A percentile compares a stretch with the other conserved stretches of the same genome.
These are phyloP conservation scores for Phoeniculus purpureus DNA, from an alignment of 2,797 vertebrate genomes.

Conservation along the genomic window DNA sequence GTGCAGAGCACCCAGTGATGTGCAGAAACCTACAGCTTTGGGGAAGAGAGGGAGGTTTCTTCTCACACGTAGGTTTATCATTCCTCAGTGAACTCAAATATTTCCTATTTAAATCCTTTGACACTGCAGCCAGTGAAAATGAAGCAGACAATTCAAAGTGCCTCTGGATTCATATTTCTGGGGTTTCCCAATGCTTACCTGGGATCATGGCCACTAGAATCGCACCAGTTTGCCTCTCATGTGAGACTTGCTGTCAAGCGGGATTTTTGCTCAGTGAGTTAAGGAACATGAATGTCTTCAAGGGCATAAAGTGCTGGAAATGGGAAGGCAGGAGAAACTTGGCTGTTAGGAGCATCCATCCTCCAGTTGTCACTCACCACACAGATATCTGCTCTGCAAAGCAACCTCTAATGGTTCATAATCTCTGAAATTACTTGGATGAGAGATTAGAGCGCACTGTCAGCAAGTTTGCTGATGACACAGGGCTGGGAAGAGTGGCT, in stretches of 20 bases:
- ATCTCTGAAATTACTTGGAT: background rate
- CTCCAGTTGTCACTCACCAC: background rate
- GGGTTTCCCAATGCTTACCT: slow-evolving; percentile 32
- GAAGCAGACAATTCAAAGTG: slow-evolving; percentile 46
- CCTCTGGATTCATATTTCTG: background rate
- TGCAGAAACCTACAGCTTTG: slow-evolving; percentile 21
- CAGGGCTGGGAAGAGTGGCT: too few relatives aligned
- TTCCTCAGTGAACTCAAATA: background rate
- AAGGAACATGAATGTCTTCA: background rate
- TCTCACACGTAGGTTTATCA: background rate
- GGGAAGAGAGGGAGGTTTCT: background rate
- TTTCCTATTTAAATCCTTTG: slow-evolving; percentile 45
- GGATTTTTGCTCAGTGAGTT: slow-evolving; percentile 18
- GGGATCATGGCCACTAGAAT: slow-evolving; percentile 23
- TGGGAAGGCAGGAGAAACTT: background rate
- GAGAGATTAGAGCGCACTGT: too few relatives aligned
- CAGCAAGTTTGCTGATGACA: too few relatives aligned
- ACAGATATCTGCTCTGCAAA: background rate
- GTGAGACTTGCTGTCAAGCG: slow-evolving; percentile 2
- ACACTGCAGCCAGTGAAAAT: slow-evolving; percentile 38
- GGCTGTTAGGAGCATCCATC: background rate
- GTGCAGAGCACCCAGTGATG: slow-evolving; percentile 27
- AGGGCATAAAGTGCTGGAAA: background rate
- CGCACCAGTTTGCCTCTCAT: background rate
- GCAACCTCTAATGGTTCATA: background rate